Evolutionary conservation across 1,140 invertebrate species (phyloP).

Genomic region (Trachymyrmex cornetzi): DNA sequence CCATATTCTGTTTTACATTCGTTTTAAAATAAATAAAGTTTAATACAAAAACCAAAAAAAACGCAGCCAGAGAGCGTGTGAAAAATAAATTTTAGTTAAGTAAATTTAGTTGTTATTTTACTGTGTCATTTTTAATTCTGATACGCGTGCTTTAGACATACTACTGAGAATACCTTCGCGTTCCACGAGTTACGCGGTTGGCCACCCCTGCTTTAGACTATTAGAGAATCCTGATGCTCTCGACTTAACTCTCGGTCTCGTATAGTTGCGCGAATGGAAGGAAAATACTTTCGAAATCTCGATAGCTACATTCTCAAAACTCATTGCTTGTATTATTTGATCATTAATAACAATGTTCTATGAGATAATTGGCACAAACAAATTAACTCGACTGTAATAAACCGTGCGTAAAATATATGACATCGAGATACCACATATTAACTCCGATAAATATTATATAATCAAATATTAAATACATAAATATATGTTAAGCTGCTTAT

Average conservation of each 20-base stretch:
- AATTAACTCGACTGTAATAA: constrained; percentile 21
- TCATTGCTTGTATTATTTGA: neutral
- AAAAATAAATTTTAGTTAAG: no score
- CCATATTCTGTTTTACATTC: no score
- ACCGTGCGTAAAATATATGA: neutral
- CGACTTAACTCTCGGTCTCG: neutral
- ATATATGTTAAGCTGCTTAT: neutral
- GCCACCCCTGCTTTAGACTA: constrained; percentile 4
- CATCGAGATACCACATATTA: neutral
- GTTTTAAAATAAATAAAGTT: no score
- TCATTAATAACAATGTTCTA: neutral
- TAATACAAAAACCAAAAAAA: no score
- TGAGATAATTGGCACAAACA: constrained; percentile 22
- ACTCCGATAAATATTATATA: constrained; percentile 2
- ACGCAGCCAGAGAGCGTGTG: no score
- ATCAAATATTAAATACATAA: neutral
- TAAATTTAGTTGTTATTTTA: no score
- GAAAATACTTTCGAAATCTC: constrained; percentile 7
- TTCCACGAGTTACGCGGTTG: no score
- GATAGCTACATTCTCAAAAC: neutral
- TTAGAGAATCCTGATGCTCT: constrained; percentile 43
- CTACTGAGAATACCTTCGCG: no score
- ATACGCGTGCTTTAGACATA: no score
- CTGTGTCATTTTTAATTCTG: no score
- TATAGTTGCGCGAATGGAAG: neutral